Evolutionary conservation across 2,888 invertebrate species (phyloP).

Genomic region (Eupithecia subumbrata): DNA sequence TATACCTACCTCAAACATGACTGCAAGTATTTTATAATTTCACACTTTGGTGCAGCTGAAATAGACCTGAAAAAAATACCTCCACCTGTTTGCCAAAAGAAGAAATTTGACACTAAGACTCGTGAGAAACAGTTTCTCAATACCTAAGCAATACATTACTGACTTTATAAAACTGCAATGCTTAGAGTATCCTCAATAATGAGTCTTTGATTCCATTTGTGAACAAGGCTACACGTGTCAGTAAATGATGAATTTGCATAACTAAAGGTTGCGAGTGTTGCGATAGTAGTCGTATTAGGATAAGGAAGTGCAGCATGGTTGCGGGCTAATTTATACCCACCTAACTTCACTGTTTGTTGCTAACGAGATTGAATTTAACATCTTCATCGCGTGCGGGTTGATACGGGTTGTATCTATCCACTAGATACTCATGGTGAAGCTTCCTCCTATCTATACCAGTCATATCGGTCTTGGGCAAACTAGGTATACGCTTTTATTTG

Average conservation of each 20-base stretch:
- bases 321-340: neutral
- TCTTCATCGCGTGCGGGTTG: neutral
- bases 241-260: conserved; percentile 56
- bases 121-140: neutral
- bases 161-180: conserved; percentile 15
- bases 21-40: neutral
- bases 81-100: neutral
- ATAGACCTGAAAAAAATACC: neutral
- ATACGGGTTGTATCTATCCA: neutral
- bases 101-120: conserved; percentile 1
- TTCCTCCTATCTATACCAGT: neutral
- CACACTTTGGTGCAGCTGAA: neutral
- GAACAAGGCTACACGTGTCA: conserved; percentile 77
- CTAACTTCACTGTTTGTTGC: conserved; percentile 10
- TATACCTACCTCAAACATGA: neutral
- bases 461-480: neutral
- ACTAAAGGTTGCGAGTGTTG: conserved; percentile 45
- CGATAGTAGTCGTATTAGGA: conserved; percentile 46
- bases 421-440: neutral
- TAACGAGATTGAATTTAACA: conserved; percentile 1
- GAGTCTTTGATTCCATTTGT: conserved; percentile 49
- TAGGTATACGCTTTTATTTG: neutral
- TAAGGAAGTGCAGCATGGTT: conserved; percentile 40
- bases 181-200: conserved; percentile 41
- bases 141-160: neutral